Evolutionary conservation across 2,888 invertebrate species (phyloP), one percentile per base, ranked within the genome.

Genomic region (Eupithecia tripunctaria): DNA sequence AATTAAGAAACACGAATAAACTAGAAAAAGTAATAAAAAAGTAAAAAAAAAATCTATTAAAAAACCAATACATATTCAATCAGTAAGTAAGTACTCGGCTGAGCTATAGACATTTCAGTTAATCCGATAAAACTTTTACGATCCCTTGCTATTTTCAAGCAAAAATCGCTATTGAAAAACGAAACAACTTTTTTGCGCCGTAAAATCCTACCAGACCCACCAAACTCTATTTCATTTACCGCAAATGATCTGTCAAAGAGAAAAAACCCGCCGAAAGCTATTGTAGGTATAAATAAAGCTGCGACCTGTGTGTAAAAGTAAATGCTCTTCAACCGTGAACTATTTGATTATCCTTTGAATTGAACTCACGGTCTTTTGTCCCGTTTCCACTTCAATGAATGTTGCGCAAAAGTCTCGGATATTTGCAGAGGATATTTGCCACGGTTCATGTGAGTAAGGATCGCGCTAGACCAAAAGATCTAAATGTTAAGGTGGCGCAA

Each of bases 301-400:
- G 81, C 77, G 73, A 76, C 80, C 79, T 77, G 81, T 82, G 84
- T 81, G 84, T 82, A 84, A 83, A 85, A 82, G 82, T 82, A 84
- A 86, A 86, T 83, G 82, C 83, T 84, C 82, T 81, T 80, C 84
- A 82, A 87, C 86, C 88, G 86, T 87, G 84, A 87, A 87, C 87
- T 88, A 89, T 89, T 88, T 88, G 89, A 89, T 89, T 89, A 89
- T 89, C 88, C 89, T 86, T 86, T 84, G 87, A 87, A 89, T 88
- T 84, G 86, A 85, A 85, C 83, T 83, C 81, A 84, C 87, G 84
- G 86, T 82, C 83, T 82, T 84, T 82, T 83, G 85, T 84, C 86
- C 89, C 82, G 82, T 86, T 87, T 89, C 83, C 85, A 86, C 85
- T 82, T 85, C 86, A 89, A 82, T 85, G 84, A 81, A 82, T 84